Conservation (phyloP, 1,140 invertebrate species). For the Scaptomyza pallida region DNA sequence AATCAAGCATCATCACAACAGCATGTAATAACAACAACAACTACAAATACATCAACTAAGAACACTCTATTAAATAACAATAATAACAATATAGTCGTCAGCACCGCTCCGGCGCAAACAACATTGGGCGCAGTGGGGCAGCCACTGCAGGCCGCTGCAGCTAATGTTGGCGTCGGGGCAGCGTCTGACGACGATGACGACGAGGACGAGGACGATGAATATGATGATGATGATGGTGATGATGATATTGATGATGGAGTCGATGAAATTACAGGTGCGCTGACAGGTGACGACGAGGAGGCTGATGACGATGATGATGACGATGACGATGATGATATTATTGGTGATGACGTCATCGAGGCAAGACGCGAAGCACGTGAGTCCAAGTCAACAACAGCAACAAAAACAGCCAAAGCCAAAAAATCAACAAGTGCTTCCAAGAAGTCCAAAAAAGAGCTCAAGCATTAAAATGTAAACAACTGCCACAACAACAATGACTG, state of each 20-base stretch:
- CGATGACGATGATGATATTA: constrained; percentile 88
- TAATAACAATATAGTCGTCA: constrained; percentile 57
- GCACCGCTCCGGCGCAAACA: constrained; percentile 47
- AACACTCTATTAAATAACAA: constrained; percentile 66
- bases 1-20: constrained; percentile 61
- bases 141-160: constrained; percentile 72
- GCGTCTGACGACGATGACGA: constrained; percentile 87
- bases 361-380: constrained; percentile 90
- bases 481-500: constrained; percentile 17
- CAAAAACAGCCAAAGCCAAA: constrained; percentile 83
- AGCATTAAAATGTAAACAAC: constrained; percentile 71
- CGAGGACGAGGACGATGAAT: constrained; percentile 85
- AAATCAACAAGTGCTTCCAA: constrained; percentile 85
- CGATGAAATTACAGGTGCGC: constrained; percentile 87
- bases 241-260: constrained; percentile 85
- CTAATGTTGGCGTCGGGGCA: constrained; percentile 85
- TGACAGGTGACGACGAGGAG: constrained; percentile 87
- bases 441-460: constrained; percentile 85
- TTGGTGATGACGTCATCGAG: constrained; percentile 88
- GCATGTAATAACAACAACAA: constrained; percentile 32
- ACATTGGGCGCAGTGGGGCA: constrained; percentile 41
- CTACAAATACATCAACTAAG: constrained; percentile 59
- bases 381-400: constrained; percentile 88
- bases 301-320: constrained; percentile 88
- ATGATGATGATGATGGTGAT: constrained; percentile 88